Conservation (phyloP, 2,888 invertebrate genomes). For the Epistrophe eligans region DNA sequence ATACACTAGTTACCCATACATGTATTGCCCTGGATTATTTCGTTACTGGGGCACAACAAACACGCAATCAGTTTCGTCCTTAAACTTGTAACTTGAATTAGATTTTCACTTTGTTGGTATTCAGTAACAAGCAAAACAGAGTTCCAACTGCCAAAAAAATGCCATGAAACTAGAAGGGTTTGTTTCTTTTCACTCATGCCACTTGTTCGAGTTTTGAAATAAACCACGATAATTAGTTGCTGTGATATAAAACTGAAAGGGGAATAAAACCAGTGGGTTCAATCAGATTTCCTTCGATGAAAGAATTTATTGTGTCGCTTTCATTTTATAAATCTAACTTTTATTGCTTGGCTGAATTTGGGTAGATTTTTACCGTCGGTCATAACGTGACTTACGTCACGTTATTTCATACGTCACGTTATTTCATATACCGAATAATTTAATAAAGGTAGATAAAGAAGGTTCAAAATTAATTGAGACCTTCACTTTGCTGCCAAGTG, state of each 20-base stretch:
- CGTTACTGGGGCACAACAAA: constrained; percentile 12
- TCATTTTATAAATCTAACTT: too few relatives aligned
- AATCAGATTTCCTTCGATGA: background rate
- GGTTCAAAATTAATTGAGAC: too few relatives aligned
- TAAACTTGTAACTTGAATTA: constrained; percentile 73
- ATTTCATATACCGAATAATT: too few relatives aligned
- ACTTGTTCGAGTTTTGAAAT: constrained; percentile 4
- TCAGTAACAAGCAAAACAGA: constrained; percentile 37
- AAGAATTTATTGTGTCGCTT: too few relatives aligned
- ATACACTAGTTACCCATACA: constrained; percentile 22
- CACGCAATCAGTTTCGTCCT: constrained; percentile 62
- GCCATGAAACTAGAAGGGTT: background rate
- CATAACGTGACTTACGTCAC: too few relatives aligned
- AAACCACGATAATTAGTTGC: background rate
- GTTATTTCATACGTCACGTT: too few relatives aligned
- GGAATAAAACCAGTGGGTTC: background rate
- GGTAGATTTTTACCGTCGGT: too few relatives aligned
- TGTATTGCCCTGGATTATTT: constrained; percentile 24
- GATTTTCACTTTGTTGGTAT: constrained; percentile 55
- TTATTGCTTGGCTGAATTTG: too few relatives aligned
- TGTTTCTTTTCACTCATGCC: background rate
- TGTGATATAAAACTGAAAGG: background rate
- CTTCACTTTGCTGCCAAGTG: too few relatives aligned
- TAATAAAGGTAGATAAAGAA: too few relatives aligned
- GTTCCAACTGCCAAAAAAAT: constrained; percentile 47